phyloP scores from a whole-genome alignment of 64 coral and sea anemone species.

The Platygyra sinensis region DNA sequence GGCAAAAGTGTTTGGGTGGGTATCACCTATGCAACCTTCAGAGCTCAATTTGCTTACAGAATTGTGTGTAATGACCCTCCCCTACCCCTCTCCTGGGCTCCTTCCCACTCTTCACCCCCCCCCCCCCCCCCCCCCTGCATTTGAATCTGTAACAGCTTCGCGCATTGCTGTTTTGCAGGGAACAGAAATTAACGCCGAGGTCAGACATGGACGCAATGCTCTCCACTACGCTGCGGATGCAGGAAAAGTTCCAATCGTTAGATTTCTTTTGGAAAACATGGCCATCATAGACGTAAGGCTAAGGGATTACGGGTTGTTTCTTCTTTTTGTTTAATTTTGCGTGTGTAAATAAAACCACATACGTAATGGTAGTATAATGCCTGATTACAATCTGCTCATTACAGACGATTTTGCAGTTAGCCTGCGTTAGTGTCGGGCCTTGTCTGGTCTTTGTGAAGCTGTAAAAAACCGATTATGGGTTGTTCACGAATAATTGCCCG shows the following conservation, averaged over 20 bases:
- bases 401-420: too few species aligned
- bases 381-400: too few species aligned
- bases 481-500: too few species aligned
- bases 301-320: not conserved
- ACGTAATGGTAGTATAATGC: too few species aligned
- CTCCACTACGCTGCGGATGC: conserved; percentile 37
- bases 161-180: conserved; percentile 2
- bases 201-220: conserved; percentile 28
- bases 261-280: conserved; percentile 25
- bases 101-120: not conserved
- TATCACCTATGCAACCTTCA: too few species aligned
- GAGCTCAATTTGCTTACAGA: too few species aligned
- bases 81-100: not conserved
- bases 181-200: conserved; percentile 38
- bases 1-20: too few species aligned
- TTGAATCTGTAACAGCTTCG: not conserved
- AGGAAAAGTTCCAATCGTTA: conserved; percentile 26
- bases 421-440: too few species aligned
- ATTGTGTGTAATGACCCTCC: not conserved
- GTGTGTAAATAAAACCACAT: too few species aligned
- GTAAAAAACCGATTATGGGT: too few species aligned
- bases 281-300: conserved; percentile 30
- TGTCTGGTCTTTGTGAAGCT: too few species aligned
- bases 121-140: not conserved
- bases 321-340: too few species aligned